phyloP scores from a whole-genome alignment of 2,888 invertebrate species.

The Gymnocheta viridis region DNA sequence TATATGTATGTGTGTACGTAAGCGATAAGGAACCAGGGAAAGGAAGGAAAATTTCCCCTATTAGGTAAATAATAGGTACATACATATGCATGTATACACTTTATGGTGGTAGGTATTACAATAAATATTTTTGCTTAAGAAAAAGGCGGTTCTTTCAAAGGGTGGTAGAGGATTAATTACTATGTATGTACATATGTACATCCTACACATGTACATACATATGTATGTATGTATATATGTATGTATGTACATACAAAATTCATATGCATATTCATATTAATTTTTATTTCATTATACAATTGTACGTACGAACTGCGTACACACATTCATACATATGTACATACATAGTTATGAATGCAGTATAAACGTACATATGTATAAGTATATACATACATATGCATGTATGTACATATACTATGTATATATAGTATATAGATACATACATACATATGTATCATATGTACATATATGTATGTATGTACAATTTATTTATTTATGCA shows the following conservation, averaged over 20 bases:
- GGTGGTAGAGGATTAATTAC: not conserved
- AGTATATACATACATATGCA: not conserved
- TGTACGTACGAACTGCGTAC: not conserved
- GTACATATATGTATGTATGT: not conserved
- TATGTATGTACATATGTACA: not conserved
- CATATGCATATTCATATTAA: not conserved
- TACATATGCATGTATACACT: not conserved
- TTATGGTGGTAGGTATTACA: not conserved
- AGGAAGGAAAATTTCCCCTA: constrained; percentile 32
- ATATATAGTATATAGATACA: not conserved
- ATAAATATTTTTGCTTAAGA: not conserved
- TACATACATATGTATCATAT: not conserved
- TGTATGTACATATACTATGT: not conserved
- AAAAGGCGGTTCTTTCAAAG: not conserved
- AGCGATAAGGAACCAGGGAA: constrained; percentile 19
- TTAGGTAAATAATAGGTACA: not conserved
- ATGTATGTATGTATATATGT: not conserved
- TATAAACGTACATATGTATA: too few relatives aligned
- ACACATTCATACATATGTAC: not conserved
- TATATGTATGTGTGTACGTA: not conserved
- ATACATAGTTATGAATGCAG: not conserved
- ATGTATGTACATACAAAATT: not conserved
- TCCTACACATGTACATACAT: not conserved
- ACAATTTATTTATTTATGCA: not conserved
- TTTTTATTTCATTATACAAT: too few relatives aligned